Conservation (phyloP, 1,140 invertebrate genomes). For the Maniola jurtina region DNA sequence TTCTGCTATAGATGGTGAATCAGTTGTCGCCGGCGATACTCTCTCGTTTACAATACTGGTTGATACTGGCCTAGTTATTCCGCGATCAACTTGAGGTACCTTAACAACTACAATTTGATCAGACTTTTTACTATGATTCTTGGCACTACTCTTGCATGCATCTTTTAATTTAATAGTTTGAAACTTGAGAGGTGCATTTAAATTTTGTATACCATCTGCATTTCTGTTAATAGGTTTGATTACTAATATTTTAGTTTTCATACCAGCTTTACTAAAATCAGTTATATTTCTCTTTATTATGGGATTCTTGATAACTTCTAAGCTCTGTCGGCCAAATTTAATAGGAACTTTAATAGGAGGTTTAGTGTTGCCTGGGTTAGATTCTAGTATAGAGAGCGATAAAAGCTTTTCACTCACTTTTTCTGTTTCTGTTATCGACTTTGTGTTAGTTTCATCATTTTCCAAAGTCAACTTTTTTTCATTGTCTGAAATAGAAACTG, state of each 20-base stretch:
- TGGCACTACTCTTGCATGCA: conserved; percentile 40
- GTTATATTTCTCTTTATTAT: conserved; percentile 67
- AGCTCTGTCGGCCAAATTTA: conserved; percentile 61
- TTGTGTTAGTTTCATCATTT: conserved; percentile 5
- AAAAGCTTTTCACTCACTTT: conserved; percentile 30
- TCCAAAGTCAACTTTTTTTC: not conserved
- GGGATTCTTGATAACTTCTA: conserved; percentile 71
- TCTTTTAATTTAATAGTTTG: conserved; percentile 72
- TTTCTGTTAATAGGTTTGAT: conserved; percentile 68
- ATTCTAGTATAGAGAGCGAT: not conserved
- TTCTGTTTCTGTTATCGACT: conserved; percentile 12
- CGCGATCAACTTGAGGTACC: conserved; percentile 61
- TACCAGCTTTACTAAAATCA: conserved; percentile 65
- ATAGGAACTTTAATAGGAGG: conserved; percentile 44
- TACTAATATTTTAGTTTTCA: conserved; percentile 72
- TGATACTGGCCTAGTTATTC: conserved; percentile 24
- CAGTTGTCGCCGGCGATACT: not conserved
- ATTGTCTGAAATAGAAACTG: not conserved
- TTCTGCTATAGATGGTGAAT: not conserved
- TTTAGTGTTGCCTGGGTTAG: not conserved
- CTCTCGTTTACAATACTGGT: conserved; percentile 8
- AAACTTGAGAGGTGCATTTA: conserved; percentile 59
- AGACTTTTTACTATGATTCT: conserved; percentile 50
- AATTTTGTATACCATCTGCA: conserved; percentile 46
- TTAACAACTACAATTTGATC: conserved; percentile 65